These are phyloP conservation scores for Atta texana DNA, from an alignment of 1,140 invertebrate genomes.

Conservation along the genomic window DNA sequence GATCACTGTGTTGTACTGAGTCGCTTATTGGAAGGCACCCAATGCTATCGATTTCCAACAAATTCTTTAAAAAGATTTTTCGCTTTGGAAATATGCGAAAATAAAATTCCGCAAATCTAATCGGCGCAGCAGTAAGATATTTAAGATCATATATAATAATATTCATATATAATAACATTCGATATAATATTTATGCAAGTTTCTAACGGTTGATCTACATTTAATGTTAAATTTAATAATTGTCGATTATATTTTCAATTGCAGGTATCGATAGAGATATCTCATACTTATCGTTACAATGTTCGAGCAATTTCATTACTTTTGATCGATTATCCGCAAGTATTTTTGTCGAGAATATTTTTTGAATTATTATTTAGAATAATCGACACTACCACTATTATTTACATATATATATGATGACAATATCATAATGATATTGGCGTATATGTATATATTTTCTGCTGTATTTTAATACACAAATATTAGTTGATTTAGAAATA, in stretches of 20 bases:
- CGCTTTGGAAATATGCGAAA: background rate
- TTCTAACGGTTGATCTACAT: background rate
- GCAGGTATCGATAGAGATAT: background rate
- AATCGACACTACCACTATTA: background rate
- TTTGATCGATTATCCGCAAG: background rate
- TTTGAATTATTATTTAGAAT: background rate
- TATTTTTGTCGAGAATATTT: background rate
- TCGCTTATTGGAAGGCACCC: too few relatives aligned
- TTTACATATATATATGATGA: background rate
- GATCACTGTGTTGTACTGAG: too few relatives aligned
- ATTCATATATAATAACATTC: background rate
- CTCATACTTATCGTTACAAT: background rate
- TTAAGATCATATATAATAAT: background rate
- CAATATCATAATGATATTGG: background rate
- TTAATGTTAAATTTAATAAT: background rate
- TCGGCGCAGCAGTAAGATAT: background rate
- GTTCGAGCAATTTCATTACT: background rate
- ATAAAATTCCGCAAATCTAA: slow-evolving; percentile 15
- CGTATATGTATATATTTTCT: background rate
- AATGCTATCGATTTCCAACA: background rate
- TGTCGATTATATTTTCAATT: background rate
- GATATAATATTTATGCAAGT: background rate
- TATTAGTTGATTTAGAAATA: background rate
- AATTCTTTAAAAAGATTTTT: slow-evolving; percentile 19
- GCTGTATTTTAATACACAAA: background rate